Evolutionary conservation across 2,888 invertebrate genomes (phyloP).

Genomic region (Iselma pallidipennis): DNA sequence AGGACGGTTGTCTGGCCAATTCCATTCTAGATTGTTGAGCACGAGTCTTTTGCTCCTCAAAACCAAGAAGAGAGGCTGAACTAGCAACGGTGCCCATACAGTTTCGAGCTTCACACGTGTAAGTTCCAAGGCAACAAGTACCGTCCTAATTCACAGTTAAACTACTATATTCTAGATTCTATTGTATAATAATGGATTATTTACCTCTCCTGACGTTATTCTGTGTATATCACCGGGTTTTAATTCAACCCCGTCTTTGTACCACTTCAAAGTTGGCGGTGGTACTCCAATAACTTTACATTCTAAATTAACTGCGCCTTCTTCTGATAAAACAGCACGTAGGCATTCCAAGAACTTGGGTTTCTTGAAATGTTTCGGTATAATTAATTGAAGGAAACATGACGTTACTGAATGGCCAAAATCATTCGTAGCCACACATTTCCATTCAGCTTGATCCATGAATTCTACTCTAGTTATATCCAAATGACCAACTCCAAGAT

Average conservation of each 20-base stretch:
- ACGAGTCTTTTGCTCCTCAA: conserved; percentile 71
- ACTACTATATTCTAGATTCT: background rate
- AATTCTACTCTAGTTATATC: conserved; percentile 77
- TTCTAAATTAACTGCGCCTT: conserved; percentile 88
- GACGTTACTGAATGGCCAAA: conserved; percentile 88
- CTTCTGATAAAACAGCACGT: conserved; percentile 82
- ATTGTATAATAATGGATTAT: background rate
- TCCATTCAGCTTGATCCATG: conserved; percentile 90
- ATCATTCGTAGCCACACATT: conserved; percentile 86
- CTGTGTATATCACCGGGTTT: conserved; percentile 91
- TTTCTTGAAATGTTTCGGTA: conserved; percentile 87
- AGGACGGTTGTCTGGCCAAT: conserved; percentile 75
- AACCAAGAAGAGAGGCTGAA: conserved; percentile 84
- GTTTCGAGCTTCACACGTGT: conserved; percentile 88
- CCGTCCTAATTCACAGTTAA: conserved; percentile 62
- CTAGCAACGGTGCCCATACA: conserved; percentile 91
- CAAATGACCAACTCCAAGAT: conserved; percentile 72
- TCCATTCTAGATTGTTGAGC: conserved; percentile 61
- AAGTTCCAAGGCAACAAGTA: conserved; percentile 86
- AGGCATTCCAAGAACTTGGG: conserved; percentile 85
- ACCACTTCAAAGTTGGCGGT: conserved; percentile 89
- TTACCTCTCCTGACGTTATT: conserved; percentile 80
- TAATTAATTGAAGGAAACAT: conserved; percentile 80
- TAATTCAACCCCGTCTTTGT: conserved; percentile 86
- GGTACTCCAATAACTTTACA: conserved; percentile 93